These are phyloP conservation scores for Rattus rattus DNA, from an alignment of 2,113 vertebrate species.

Conservation along the genomic window DNA sequence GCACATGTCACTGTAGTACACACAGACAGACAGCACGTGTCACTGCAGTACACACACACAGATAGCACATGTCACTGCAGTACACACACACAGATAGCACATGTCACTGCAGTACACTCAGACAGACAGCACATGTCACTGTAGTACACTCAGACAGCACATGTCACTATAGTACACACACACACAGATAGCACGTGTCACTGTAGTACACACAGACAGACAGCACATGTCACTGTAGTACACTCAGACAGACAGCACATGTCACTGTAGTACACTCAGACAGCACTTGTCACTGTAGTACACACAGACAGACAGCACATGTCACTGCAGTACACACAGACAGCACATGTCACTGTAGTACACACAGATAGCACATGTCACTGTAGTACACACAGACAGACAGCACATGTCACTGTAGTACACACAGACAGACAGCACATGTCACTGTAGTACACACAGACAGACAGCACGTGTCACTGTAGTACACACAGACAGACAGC, in stretches of 20 bases:
- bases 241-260: too few relatives aligned
- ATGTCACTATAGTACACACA: background rate
- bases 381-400: background rate
- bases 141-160: background rate
- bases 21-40: background rate
- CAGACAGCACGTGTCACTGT: background rate
- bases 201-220: too few relatives aligned
- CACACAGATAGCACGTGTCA: too few relatives aligned
- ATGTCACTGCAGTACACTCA: background rate
- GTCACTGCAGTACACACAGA: background rate
- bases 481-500: background rate
- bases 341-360: too few relatives aligned
- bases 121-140: background rate
- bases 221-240: too few relatives aligned
- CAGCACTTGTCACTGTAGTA: background rate
- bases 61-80: background rate
- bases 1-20: rapidly evolving
- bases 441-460: background rate
- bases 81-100: background rate
- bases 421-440: background rate
- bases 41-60: background rate
- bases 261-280: too few relatives aligned
- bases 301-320: background rate
- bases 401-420: too few relatives aligned
- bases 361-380: too few relatives aligned